phyloP scores from a whole-genome alignment of 2,113 vertebrate genomes.

The Macaca nemestrina region DNA sequence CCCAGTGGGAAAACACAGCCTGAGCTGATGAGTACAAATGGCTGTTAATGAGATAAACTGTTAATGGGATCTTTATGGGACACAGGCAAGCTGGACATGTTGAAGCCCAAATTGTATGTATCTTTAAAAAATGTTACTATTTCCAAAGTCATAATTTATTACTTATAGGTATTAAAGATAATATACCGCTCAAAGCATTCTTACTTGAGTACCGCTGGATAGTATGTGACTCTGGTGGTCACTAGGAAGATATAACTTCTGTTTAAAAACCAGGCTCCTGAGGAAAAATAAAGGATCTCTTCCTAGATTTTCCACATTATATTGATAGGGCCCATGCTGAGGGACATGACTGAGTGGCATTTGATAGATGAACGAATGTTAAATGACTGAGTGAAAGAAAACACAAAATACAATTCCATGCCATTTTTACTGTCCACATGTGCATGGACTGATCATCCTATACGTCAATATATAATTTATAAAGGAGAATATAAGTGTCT shows the following conservation, averaged over 20 bases:
- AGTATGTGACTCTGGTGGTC: background rate
- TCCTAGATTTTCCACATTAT: background rate
- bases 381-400: conserved; percentile 42
- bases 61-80: conserved; percentile 28
- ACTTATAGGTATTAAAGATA: background rate
- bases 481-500: conserved; percentile 21
- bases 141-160: conserved; percentile 50
- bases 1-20: conserved; percentile 51
- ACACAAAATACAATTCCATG: conserved; percentile 13
- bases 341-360: background rate
- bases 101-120: conserved; percentile 8
- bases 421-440: background rate
- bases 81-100: background rate
- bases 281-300: background rate
- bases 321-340: background rate
- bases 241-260: background rate
- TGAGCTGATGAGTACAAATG: conserved; percentile 34
- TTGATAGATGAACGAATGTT: conserved; percentile 30
- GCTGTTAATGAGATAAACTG: conserved; percentile 56
- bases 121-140: background rate
- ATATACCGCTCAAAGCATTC: background rate
- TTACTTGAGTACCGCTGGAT: background rate
- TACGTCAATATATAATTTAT: background rate
- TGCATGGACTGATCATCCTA: background rate
- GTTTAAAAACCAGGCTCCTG: conserved; percentile 5